Conservation (phyloP, 2,888 invertebrate species). For the Lampropteryx suffumata region DNA sequence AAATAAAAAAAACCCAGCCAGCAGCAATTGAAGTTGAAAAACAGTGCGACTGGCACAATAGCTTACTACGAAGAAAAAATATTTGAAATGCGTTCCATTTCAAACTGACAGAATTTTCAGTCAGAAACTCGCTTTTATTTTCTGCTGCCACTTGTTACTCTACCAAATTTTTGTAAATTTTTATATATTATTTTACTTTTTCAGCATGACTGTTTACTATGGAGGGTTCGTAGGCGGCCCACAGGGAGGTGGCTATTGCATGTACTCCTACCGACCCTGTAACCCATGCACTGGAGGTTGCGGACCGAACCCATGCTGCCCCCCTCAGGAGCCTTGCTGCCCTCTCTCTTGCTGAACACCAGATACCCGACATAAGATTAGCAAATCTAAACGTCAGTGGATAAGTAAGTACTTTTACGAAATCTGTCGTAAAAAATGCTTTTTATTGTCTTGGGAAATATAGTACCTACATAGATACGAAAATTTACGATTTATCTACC, state of each 20-base stretch:
- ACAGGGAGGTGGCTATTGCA: slow-evolving; percentile 63
- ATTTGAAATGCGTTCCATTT: background rate
- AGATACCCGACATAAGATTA: slow-evolving; percentile 29
- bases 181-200: slow-evolving; percentile 6
- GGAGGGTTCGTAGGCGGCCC: slow-evolving; percentile 68
- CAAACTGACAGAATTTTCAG: background rate
- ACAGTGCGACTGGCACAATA: background rate
- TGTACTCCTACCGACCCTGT: slow-evolving; percentile 50
- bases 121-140: background rate
- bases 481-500: too few species aligned
- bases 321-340: slow-evolving; percentile 50
- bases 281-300: slow-evolving; percentile 50
- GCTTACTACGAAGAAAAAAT: background rate
- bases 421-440: too few species aligned
- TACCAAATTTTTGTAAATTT: background rate
- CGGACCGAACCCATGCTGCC: slow-evolving; percentile 41
- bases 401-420: too few species aligned
- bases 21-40: too few species aligned
- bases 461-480: too few species aligned
- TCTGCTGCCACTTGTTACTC: background rate
- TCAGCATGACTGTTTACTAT: slow-evolving; percentile 63
- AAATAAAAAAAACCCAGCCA: too few species aligned
- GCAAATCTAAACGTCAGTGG: too few species aligned
- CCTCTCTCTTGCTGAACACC: slow-evolving; percentile 44
- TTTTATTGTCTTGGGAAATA: too few species aligned